Evolutionary conservation across 2,113 vertebrate genomes (phyloP).

Genomic region (Artemisiospiza belli): DNA sequence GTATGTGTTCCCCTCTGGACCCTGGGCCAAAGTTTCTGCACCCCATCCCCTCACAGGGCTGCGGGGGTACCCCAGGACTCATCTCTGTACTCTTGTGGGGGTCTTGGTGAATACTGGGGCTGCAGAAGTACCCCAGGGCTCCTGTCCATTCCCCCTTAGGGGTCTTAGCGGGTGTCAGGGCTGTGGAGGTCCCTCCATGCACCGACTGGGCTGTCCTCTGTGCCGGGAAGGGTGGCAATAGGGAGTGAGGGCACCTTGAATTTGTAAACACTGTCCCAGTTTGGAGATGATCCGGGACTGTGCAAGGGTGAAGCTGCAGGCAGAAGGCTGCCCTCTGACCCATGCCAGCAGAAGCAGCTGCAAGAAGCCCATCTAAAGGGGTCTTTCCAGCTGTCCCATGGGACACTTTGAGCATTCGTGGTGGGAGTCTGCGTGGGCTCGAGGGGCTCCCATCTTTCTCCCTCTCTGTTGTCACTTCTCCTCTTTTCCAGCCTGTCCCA

Average conservation of each 20-base stretch:
- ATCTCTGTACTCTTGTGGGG: background rate
- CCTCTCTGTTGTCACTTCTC: background rate
- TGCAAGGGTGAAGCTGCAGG: rapidly evolving
- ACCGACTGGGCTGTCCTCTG: rapidly evolving
- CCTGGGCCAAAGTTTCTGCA: background rate
- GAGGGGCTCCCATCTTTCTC: background rate
- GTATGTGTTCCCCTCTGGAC: background rate
- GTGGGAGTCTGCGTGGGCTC: rapidly evolving
- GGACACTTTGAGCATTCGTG: background rate
- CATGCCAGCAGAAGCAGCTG: background rate
- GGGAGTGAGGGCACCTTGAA: background rate
- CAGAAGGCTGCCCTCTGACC: background rate
- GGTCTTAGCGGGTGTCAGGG: background rate
- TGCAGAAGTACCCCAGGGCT: background rate
- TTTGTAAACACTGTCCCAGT: background rate
- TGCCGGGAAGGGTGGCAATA: rapidly evolving
- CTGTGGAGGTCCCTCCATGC: background rate
- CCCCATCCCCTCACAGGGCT: background rate
- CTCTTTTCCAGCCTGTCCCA: background rate
- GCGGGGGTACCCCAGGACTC: background rate
- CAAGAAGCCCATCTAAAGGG: background rate
- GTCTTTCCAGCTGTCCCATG: background rate
- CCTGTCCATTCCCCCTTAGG: background rate
- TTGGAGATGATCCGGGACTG: background rate
- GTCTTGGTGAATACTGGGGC: background rate